Evolutionary conservation across 2,888 invertebrate species (phyloP).

Genomic region (Matsumyia berberina): DNA sequence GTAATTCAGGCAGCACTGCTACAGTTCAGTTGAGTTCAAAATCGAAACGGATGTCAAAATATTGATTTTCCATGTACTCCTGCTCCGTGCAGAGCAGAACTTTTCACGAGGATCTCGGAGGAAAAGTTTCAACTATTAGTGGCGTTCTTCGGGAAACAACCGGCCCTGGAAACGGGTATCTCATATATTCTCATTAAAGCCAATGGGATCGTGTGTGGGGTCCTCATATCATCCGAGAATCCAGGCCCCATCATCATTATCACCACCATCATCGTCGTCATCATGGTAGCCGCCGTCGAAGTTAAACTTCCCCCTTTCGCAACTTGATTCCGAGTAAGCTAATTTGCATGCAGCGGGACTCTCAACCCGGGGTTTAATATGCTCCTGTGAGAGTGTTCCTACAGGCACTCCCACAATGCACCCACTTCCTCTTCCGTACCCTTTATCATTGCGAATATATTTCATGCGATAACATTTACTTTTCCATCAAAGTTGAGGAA

Average conservation of each 20-base stretch:
- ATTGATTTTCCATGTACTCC: conserved; percentile 61
- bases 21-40: conserved; percentile 20
- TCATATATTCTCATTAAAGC: conserved; percentile 69
- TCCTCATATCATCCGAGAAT: conserved; percentile 37
- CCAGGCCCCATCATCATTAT: conserved; percentile 37
- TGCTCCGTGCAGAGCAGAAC: neutral
- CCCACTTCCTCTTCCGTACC: neutral
- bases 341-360: conserved; percentile 69
- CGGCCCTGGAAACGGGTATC: conserved; percentile 16
- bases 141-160: conserved; percentile 42
- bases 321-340: conserved; percentile 54
- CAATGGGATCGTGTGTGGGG: conserved; percentile 56
- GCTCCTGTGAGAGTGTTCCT: conserved; percentile 51
- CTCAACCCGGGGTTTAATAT: conserved; percentile 53
- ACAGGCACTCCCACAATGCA: conserved; percentile 37
- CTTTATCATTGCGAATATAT: conserved; percentile 66
- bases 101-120: conserved; percentile 15
- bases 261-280: conserved; percentile 27
- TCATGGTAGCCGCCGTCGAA: conserved; percentile 7
- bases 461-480: conserved; percentile 72
- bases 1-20: conserved; percentile 10
- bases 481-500: conserved; percentile 72
- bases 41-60: conserved; percentile 51
- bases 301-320: conserved; percentile 58
- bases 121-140: conserved; percentile 38